Evolutionary conservation across 2,113 vertebrate species (phyloP).

Genomic region (human): GRCh38 chr1:202615001-202615500

Average conservation of each 20-base stretch:
- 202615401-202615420: neutral
- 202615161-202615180: neutral
- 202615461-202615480: neutral
- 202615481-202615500: neutral
- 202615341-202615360: neutral
- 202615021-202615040: neutral
- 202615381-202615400: neutral
- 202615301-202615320: fast-evolving
- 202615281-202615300: neutral
- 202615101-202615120: neutral
- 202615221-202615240: neutral
- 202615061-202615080: neutral
- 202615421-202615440: neutral
- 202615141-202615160: neutral
- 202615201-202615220: neutral
- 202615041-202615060: neutral
- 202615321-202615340: neutral
- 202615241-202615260: neutral
- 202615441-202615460: neutral
- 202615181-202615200: neutral
- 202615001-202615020: neutral
- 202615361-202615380: neutral
- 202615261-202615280: neutral
- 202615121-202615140: neutral
- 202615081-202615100: neutral